phyloP scores from a whole-genome alignment of 2,888 invertebrate species.

The Noctua fimbriata region DNA sequence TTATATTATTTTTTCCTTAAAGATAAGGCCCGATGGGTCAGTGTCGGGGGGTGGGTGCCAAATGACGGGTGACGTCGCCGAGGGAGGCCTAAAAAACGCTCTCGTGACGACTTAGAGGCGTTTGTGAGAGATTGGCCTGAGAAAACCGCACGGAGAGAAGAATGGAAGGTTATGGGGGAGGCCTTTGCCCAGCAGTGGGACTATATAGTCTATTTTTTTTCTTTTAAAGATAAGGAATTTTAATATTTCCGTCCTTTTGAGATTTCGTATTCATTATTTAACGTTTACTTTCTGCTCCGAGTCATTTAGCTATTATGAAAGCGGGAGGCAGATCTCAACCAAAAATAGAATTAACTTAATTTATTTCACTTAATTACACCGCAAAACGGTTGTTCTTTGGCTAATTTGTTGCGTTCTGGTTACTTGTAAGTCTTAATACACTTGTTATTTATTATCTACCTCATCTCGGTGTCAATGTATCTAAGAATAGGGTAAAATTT shows the following conservation, averaged over 20 bases:
- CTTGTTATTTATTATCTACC: neutral
- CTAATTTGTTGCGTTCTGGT: neutral
- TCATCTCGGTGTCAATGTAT: neutral
- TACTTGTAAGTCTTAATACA: neutral
- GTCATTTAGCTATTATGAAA: constrained; percentile 27
- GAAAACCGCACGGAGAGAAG: no score
- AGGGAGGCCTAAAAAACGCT: no score
- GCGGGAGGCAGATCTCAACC: constrained; percentile 8
- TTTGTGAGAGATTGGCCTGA: no score
- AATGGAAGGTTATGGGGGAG: no score
- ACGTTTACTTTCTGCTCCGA: constrained; percentile 11
- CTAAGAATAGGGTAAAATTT: neutral
- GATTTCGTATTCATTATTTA: constrained; percentile 36
- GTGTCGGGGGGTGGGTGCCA: no score
- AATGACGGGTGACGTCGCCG: no score
- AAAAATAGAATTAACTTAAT: constrained; percentile 21
- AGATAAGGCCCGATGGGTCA: neutral
- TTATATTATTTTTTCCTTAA: neutral
- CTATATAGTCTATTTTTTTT: no score
- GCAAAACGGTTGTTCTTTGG: constrained; percentile 3
- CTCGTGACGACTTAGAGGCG: no score
- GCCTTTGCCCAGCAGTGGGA: no score
- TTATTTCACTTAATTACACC: constrained; percentile 27
- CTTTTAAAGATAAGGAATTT: neutral
- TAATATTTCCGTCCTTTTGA: neutral